Conservation (phyloP, 2,888 invertebrate genomes). For the Julus scanicus region DNA sequence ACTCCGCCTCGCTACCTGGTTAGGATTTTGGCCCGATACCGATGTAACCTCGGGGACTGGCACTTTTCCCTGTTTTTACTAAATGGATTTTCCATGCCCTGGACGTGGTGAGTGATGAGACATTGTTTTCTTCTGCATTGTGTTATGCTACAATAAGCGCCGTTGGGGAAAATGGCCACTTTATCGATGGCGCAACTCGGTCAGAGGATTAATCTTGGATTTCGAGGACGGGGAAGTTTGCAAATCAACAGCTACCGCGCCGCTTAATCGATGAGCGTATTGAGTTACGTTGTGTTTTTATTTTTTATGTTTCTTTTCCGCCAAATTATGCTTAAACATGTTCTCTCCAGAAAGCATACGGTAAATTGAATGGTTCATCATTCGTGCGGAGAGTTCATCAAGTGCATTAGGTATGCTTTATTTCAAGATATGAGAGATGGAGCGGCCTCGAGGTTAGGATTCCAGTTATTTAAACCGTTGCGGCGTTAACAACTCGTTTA, state of each 20-base stretch:
- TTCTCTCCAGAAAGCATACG: not conserved
- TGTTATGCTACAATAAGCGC: not conserved
- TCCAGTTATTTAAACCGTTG: too few relatives aligned
- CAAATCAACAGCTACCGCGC: not conserved
- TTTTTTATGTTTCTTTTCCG: not conserved
- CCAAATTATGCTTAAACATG: not conserved
- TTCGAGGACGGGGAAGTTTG: not conserved
- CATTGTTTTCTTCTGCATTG: constrained; percentile 12
- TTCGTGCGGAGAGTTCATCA: too few relatives aligned
- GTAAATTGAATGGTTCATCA: too few relatives aligned
- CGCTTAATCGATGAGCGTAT: not conserved
- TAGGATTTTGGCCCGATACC: not conserved
- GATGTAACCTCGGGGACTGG: not conserved
- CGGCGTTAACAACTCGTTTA: too few relatives aligned
- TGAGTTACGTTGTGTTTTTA: not conserved
- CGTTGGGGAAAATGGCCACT: not conserved
- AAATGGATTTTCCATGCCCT: constrained; percentile 35
- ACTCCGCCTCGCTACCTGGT: not conserved
- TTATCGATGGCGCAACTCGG: not conserved
- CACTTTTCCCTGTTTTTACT: constrained; percentile 28
- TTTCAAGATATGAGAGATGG: too few relatives aligned
- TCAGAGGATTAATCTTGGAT: not conserved
- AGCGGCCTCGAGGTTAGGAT: too few relatives aligned
- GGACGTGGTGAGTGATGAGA: not conserved
- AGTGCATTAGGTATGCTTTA: too few relatives aligned